phyloP scores from a whole-genome alignment of 1,140 invertebrate species.

The Anadara kagoshimensis region DNA sequence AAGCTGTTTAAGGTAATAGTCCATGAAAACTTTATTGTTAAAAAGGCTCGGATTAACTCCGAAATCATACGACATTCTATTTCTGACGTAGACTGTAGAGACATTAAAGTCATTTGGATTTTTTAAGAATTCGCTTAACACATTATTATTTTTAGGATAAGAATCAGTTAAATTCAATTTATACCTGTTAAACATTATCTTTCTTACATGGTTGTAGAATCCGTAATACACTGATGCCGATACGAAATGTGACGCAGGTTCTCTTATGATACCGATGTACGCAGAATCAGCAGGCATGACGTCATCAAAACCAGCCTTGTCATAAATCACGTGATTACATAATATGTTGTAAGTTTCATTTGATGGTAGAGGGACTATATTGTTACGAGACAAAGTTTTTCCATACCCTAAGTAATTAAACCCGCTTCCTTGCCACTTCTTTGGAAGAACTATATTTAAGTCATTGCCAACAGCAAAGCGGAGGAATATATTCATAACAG shows the following conservation, averaged over 20 bases:
- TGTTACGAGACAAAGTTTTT: constrained; percentile 1
- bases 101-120: constrained; percentile 26
- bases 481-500: constrained; percentile 75
- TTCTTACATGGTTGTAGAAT: constrained; percentile 11
- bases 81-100: constrained; percentile 42
- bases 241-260: constrained; percentile 59
- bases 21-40: constrained; percentile 35
- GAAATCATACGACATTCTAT: constrained; percentile 62
- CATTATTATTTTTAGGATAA: not conserved
- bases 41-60: constrained; percentile 44
- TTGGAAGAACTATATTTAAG: constrained; percentile 73
- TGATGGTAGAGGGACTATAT: constrained; percentile 31
- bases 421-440: not conserved
- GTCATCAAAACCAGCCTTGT: constrained; percentile 35
- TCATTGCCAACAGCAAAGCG: constrained; percentile 76
- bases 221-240: constrained; percentile 59
- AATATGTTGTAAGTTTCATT: constrained; percentile 52
- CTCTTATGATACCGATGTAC: constrained; percentile 58
- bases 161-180: not conserved
- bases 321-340: constrained; percentile 57
- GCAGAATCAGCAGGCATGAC: constrained; percentile 55
- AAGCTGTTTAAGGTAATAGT: constrained; percentile 49
- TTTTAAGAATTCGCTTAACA: constrained; percentile 27
- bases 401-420: constrained; percentile 28
- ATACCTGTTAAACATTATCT: not conserved